Percentiles rank a stretch among this genome's conserved stretches.
phyloP scores from a whole-genome alignment of 2,113 vertebrate species.

The Heterotilapia buettikoferi region DNA sequence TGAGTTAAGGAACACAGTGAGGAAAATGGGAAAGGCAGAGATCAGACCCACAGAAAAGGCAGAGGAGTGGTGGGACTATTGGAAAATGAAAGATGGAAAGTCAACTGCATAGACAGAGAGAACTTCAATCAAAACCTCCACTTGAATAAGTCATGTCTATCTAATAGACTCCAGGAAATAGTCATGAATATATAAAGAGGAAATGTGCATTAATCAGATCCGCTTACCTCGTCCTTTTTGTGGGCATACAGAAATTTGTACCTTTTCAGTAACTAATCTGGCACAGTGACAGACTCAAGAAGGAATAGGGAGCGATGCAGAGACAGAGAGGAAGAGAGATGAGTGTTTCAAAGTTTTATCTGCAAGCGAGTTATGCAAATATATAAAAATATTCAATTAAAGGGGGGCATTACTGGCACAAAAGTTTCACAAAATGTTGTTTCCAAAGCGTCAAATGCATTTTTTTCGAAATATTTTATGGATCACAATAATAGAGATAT shows the following conservation, averaged over 20 bases:
- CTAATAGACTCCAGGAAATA: constrained; percentile 65
- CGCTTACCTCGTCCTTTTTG: constrained; percentile 24
- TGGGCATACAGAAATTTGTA: constrained; percentile 6
- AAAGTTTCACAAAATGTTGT: neutral
- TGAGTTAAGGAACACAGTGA: neutral
- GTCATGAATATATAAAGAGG: constrained; percentile 65
- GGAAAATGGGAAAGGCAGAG: neutral
- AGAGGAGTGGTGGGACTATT: neutral
- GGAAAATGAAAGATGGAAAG: constrained; percentile 31
- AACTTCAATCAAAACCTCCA: constrained; percentile 61
- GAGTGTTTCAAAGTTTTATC: neutral
- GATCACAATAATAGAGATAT: neutral
- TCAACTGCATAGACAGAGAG: constrained; percentile 5
- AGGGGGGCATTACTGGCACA: neutral
- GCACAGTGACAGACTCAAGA: neutral
- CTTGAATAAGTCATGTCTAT: constrained; percentile 69
- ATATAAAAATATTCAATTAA: neutral
- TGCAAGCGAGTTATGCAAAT: neutral
- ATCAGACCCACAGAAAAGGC: neutral
- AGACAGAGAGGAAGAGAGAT: neutral
- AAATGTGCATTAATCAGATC: constrained; percentile 60
- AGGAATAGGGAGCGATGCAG: neutral
- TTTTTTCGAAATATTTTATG: fast-evolving
- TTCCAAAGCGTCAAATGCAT: neutral
- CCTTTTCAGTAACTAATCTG: constrained; percentile 41